Percentiles rank a stretch among this genome's conserved stretches.
phyloP scores from a whole-genome alignment of 2,888 invertebrate species.

The Protonemura montana region DNA sequence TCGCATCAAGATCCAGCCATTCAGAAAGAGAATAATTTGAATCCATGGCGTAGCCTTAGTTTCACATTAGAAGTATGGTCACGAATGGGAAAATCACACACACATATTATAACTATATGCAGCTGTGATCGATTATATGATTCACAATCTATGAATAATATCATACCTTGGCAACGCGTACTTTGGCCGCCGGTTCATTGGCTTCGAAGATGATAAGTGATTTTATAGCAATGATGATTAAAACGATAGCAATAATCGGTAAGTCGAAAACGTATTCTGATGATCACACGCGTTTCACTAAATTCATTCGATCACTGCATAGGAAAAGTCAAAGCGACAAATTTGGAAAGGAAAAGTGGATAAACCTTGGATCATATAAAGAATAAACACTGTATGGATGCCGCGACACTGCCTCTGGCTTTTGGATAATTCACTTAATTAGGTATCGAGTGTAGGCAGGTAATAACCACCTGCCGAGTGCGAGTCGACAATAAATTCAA shows the following conservation, averaged over 20 bases:
- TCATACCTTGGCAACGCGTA: not conserved
- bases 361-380: not conserved
- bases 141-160: not conserved
- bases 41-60: too few species aligned
- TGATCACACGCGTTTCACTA: not conserved
- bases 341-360: not conserved
- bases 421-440: not conserved
- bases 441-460: not conserved
- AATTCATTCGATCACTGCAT: not conserved
- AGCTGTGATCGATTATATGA: not conserved
- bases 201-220: not conserved
- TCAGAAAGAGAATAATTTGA: too few species aligned
- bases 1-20: too few species aligned
- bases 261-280: not conserved
- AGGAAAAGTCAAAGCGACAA: not conserved
- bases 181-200: not conserved
- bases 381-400: too few species aligned
- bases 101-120: not conserved
- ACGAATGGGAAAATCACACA: too few species aligned
- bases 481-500: not conserved
- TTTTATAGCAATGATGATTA: not conserved
- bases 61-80: too few species aligned
- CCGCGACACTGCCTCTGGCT: not conserved
- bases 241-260: not conserved
- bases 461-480: not conserved